A percentile compares a stretch with the other conserved stretches of the same genome.
phyloP scores from a whole-genome alignment of 2,113 vertebrate species.

The Theropithecus gelada region DNA sequence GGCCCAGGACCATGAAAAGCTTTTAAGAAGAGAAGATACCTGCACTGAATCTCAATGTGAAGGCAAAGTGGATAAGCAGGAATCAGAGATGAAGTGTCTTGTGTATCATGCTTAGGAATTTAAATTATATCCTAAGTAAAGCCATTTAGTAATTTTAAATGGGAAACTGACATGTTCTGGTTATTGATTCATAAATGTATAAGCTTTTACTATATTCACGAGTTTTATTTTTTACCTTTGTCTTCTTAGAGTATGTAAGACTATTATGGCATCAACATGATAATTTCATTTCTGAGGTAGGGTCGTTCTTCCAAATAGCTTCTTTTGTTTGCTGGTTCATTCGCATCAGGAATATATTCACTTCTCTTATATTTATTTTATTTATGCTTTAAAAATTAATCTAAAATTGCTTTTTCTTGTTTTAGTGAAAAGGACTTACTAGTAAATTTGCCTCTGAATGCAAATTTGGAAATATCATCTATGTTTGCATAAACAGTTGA shows the following conservation, averaged over 20 bases:
- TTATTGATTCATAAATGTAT: neutral
- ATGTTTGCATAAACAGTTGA: neutral
- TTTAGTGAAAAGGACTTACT: neutral
- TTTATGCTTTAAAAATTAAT: neutral
- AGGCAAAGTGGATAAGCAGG: neutral
- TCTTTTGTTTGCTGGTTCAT: neutral
- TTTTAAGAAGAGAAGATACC: neutral
- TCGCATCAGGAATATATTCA: neutral
- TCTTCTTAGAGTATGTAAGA: neutral
- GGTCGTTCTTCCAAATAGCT: neutral
- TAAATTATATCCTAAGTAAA: slow-evolving; percentile 2
- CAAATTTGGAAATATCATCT: neutral
- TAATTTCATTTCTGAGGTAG: neutral
- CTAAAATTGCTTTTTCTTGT: neutral
- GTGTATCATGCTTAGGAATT: neutral
- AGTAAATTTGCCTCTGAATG: neutral
- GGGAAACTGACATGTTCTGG: neutral
- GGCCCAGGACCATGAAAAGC: neutral
- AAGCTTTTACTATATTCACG: neutral
- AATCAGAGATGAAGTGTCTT: neutral
- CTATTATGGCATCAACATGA: neutral
- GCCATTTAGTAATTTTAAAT: neutral
- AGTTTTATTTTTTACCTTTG: neutral
- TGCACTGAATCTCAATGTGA: neutral
- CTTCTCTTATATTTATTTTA: neutral